Conservation (phyloP, 37 sponge, comb jelly and placozoan species). For the Aplysina aerophoba region DNA sequence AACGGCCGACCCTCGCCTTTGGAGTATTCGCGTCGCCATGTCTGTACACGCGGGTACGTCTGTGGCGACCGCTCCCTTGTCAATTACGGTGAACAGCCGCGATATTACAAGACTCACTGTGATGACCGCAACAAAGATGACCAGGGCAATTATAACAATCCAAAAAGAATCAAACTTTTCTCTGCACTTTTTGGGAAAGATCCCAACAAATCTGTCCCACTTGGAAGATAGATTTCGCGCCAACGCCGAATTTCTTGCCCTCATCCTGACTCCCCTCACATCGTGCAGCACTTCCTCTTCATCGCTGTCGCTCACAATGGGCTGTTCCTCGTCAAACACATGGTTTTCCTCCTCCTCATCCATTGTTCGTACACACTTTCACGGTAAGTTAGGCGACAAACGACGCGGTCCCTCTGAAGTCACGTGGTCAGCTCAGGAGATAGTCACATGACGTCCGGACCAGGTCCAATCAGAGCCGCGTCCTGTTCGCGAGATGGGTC, state of each 20-base stretch:
- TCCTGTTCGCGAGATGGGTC: no score
- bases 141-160: not conserved
- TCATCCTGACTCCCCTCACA: not conserved
- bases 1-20: constrained; percentile 79
- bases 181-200: constrained; percentile 22
- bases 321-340: not conserved
- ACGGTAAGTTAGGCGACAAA: no score
- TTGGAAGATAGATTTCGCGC: not conserved
- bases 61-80: constrained; percentile 75
- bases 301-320: not conserved
- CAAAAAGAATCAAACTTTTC: constrained; percentile 11
- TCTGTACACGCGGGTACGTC: constrained; percentile 76
- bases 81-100: not conserved
- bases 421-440: no score
- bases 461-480: no score
- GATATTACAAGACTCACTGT: not conserved
- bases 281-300: not conserved
- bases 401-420: no score
- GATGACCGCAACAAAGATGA: constrained; percentile 1
- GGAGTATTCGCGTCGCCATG: constrained; percentile 58
- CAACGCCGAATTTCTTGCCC: not conserved
- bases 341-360: constrained; percentile 18
- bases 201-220: not conserved
- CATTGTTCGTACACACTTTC: no score
- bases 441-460: no score